Base-by-base conservation (phyloP, 2,888 invertebrate genomes). In the Helicoverpa assulta region DNA sequence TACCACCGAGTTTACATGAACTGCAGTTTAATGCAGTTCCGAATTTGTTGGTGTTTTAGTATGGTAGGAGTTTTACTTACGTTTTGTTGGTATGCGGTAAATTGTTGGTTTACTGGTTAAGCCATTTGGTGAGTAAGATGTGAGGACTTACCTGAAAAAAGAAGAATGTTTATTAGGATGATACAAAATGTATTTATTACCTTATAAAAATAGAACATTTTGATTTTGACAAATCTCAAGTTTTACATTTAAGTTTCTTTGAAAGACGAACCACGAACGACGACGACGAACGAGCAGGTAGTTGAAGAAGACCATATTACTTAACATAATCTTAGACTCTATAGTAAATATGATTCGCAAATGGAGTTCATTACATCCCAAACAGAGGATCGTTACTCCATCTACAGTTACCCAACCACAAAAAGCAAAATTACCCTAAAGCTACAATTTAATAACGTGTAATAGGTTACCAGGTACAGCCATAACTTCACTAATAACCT, bases 61-160 rank as follows among this genome's bases (percentile, higher is more conserved):
- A 29, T 26, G 1, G 12, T 43, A 29, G 40, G 21, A 19, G 6
- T 57, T 1, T 47, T 40, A 62, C 73, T 78, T 57, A 78, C 64
- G 56, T 37, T 16, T 55, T 33, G 1, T 37, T 21, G 29, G 33
- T 37, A 26, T 33, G 33, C 16, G 2, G 21, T 21, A 2, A 21
- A 21, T 21, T 21, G 1, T 21, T 21, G 21, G 21, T 21, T 21
- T 21, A 2, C 21, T 21, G 21, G 21, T 21, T 26, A 4, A 26
- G 0, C 26, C 26, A 3, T 26, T 4, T 26, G 26, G 21, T n/a
- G 2, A 2, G 0, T 12, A 5, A 56, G 21, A 26, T 33, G 21
- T 33, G 60, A 16, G 29, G 57, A 74, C 83, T 82, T 82, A 82
- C 82, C 83, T 82, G 82, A 7, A 78, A 82, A 50, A 18, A 52